These are phyloP conservation scores for Morpho achilles DNA, from an alignment of 2,888 invertebrate genomes.

Conservation along the genomic window DNA sequence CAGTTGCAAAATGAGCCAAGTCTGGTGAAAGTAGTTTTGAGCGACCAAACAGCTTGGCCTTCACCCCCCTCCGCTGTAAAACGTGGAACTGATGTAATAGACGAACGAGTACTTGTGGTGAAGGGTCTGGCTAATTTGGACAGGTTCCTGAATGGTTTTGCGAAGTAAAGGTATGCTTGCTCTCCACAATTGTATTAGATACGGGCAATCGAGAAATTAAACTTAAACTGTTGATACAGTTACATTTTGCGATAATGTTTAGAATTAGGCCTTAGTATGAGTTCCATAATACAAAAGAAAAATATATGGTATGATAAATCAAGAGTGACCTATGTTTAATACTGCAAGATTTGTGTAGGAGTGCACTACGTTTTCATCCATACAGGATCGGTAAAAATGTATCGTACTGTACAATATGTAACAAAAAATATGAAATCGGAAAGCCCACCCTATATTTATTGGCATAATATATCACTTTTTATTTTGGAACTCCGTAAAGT, in stretches of 20 bases:
- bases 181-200: slow-evolving; percentile 22
- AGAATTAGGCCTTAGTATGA: neutral
- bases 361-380: too few species aligned
- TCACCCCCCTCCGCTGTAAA: slow-evolving; percentile 14
- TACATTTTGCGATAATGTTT: neutral
- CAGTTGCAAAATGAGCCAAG: slow-evolving; percentile 39
- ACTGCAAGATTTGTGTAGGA: too few species aligned
- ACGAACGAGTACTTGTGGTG: slow-evolving; percentile 2
- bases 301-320: too few species aligned
- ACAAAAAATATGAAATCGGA: too few species aligned
- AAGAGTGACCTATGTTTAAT: too few species aligned
- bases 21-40: slow-evolving; percentile 39
- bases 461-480: too few species aligned
- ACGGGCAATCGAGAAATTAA: slow-evolving; percentile 5
- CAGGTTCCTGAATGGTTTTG: slow-evolving; percentile 13
- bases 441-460: too few species aligned
- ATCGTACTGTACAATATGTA: too few species aligned
- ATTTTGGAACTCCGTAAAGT: too few species aligned
- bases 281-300: too few species aligned
- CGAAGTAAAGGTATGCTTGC: slow-evolving; percentile 20
- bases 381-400: too few species aligned
- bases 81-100: slow-evolving; percentile 1
- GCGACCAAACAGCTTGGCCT: slow-evolving; percentile 26
- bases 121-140: slow-evolving; percentile 17
- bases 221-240: neutral